Percentiles rank a stretch among this genome's conserved stretches.
These are phyloP conservation scores for Aurelia aurita complex sp. Pacific DNA, from an alignment of 30 jellyfish, hydroid and myxozoan genomes.

Conservation along the genomic window DNA sequence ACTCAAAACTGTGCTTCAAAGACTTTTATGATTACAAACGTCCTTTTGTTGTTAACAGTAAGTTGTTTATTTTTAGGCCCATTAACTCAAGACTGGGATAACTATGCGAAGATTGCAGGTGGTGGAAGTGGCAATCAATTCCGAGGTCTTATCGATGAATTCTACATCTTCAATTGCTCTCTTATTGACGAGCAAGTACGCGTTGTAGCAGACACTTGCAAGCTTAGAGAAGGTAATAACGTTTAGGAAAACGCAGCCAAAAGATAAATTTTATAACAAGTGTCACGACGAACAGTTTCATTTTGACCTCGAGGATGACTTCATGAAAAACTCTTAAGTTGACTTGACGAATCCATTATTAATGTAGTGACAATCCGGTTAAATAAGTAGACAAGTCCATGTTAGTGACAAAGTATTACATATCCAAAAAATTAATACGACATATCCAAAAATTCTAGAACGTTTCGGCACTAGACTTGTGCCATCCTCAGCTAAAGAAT, in stretches of 20 bases:
- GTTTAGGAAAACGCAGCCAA: not conserved
- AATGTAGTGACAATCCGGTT: no score
- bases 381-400: no score
- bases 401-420: no score
- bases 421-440: no score
- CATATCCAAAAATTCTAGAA: no score
- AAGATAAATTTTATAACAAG: no score
- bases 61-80: constrained; percentile 45
- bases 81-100: constrained; percentile 65
- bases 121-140: constrained; percentile 71
- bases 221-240: constrained; percentile 70
- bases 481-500: no score
- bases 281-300: no score
- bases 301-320: no score
- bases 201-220: constrained; percentile 89
- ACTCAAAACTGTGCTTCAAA: not conserved
- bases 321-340: no score
- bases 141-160: constrained; percentile 85
- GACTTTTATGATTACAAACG: not conserved
- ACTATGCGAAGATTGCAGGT: constrained; percentile 74
- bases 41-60: not conserved
- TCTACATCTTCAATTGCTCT: constrained; percentile 90
- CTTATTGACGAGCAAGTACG: constrained; percentile 73
- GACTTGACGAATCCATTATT: no score
- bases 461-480: no score